These are phyloP conservation scores for Salmo trutta DNA, from an alignment of 2,797 vertebrate genomes.

Conservation along the genomic window DNA sequence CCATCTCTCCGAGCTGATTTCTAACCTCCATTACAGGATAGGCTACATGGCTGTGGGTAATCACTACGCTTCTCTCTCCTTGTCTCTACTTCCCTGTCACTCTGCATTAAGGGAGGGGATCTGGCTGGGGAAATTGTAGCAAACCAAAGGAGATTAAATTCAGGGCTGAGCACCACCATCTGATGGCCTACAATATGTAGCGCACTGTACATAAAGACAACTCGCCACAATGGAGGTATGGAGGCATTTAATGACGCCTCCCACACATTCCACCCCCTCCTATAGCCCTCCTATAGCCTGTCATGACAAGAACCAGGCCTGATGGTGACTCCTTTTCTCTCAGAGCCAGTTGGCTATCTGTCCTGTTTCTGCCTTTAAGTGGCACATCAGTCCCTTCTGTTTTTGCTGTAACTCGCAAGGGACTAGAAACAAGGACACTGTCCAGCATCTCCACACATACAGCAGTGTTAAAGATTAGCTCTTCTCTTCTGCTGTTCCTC, in stretches of 20 bases:
- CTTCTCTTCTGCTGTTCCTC: constrained; percentile 14
- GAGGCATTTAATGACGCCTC: neutral
- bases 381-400: neutral
- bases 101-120: neutral
- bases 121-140: neutral
- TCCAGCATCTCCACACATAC: constrained; percentile 4
- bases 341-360: constrained; percentile 15
- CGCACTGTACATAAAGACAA: neutral
- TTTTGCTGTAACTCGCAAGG: constrained; percentile 2
- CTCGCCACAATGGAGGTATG: constrained; percentile 4
- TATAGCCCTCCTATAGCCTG: constrained; percentile 7
- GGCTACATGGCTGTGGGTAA: neutral
- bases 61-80: neutral
- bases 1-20: neutral
- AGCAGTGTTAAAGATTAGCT: constrained; percentile 14
- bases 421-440: neutral
- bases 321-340: constrained; percentile 5
- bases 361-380: neutral
- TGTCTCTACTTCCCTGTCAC: neutral
- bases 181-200: neutral
- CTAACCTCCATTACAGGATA: neutral
- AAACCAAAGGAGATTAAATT: too few relatives aligned
- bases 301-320: constrained; percentile 25
- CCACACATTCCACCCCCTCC: neutral
- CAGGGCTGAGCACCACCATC: neutral